These are phyloP conservation scores for Hypselothyrea guttata DNA, from an alignment of 2,888 invertebrate species.

Conservation along the genomic window DNA sequence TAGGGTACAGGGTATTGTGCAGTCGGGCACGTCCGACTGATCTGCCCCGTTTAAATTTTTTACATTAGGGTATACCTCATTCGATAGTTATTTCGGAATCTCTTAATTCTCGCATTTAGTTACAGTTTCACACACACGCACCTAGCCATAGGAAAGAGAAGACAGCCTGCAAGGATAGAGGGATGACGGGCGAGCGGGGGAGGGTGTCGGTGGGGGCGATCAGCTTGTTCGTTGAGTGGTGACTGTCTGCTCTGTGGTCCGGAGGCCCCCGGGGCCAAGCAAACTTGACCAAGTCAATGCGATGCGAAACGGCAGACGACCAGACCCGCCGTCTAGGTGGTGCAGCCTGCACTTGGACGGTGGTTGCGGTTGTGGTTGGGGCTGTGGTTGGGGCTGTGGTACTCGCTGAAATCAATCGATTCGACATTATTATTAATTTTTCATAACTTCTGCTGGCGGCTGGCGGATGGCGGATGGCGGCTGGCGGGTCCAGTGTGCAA, in stretches of 20 bases:
- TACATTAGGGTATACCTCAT: slow-evolving; percentile 19
- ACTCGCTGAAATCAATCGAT: slow-evolving; percentile 80
- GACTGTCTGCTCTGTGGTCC: slow-evolving; percentile 43
- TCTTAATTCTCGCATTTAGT: slow-evolving; percentile 56
- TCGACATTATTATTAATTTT: slow-evolving; percentile 82
- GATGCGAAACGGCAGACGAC: slow-evolving; percentile 57
- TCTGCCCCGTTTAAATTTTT: too few relatives aligned
- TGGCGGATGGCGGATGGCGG: slow-evolving; percentile 58
- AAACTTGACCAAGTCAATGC: slow-evolving; percentile 72
- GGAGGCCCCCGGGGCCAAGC: slow-evolving; percentile 48
- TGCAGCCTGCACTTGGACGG: slow-evolving; percentile 24
- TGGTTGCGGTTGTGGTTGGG: slow-evolving; percentile 1
- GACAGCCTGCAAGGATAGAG: neutral
- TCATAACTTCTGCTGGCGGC: slow-evolving; percentile 80
- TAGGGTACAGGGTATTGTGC: too few relatives aligned
- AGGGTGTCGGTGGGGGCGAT: neutral
- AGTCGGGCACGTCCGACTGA: too few relatives aligned
- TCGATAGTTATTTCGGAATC: neutral
- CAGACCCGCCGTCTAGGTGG: slow-evolving; percentile 64
- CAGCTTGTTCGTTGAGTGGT: slow-evolving; percentile 41
- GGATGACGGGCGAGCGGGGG: neutral
- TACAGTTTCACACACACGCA: slow-evolving; percentile 69
- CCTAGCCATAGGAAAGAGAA: slow-evolving; percentile 13
- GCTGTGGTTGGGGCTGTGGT: slow-evolving; percentile 11
- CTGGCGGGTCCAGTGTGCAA: slow-evolving; percentile 67